Base-by-base conservation (phyloP, 2,797 vertebrate species). In the Fistularia commersonii region DNA sequence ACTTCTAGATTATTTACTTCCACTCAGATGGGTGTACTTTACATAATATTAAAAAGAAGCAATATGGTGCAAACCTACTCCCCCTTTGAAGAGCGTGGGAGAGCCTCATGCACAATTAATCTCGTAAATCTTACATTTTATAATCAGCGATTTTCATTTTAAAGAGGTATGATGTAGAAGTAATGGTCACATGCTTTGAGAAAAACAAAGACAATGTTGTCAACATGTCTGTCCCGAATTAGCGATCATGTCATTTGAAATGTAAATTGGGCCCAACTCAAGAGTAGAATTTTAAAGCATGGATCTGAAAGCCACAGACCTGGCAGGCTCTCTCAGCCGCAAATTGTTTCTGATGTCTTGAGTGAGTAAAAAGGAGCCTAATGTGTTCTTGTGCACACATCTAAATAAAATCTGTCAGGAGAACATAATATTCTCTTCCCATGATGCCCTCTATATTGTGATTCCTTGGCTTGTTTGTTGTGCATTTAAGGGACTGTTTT, bases 11-110 rank as follows among this genome's bases (percentile, higher is more conserved):
- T 82, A 82, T 85, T 81, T 80, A 66, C 79, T 63, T 72, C 54
- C 72, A 69, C 70, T 69, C 66, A 62, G 72, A 81, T 71, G 69
- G 75, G 74, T 67, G 71, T 71, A 74, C 72, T 82, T 81, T 82
- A 79, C 82, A 84, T 85, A 77, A 73, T 77, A 86, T 84, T 86
- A 80, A 83, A 85, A 69, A 76, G 66, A 69, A 62, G 66, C 62
- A 78, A 63, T 69, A 68, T 49, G 36, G 9, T 60, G 48, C 39
- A 39, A 62, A 33, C 42, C 57, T 47, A 38, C 14, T 32, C 45
- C 40, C 15, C 32, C 39, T 39, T 39, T 39, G 13, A 72, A 53
- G 34, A 60, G 66, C 37, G 54, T 62, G 56, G 44, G 61, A 59
- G 66, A 74, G 50, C 52, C 65, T 67, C 58, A 58, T 39, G 48